Percentiles rank a stretch among this genome's conserved stretches.
These are phyloP conservation scores for Lampropteryx suffumata DNA, from an alignment of 2,888 invertebrate species.

Conservation along the genomic window DNA sequence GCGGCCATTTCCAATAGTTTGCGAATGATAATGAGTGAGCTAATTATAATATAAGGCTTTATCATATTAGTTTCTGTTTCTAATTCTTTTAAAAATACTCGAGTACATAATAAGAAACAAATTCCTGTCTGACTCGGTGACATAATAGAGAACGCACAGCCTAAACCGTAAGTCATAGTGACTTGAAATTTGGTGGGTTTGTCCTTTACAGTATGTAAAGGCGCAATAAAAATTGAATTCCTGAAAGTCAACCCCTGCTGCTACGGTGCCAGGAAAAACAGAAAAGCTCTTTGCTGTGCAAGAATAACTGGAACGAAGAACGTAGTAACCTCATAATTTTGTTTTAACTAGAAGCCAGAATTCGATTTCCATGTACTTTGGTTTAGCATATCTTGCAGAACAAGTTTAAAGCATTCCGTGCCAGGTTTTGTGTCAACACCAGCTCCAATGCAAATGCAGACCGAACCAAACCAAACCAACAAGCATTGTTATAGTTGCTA, in stretches of 20 bases:
- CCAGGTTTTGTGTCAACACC: constrained; percentile 14
- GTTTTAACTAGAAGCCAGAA: constrained; percentile 12
- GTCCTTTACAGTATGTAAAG: no score
- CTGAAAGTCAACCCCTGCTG: no score
- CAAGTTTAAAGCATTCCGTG: constrained; percentile 20
- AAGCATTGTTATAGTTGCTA: background rate
- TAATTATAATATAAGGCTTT: constrained; percentile 1
- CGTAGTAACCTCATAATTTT: no score
- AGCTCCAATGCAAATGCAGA: constrained; percentile 16
- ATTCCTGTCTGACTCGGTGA: no score
- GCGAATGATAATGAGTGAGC: constrained; percentile 3
- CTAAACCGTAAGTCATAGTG: no score
- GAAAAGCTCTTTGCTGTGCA: no score
- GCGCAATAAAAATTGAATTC: no score
- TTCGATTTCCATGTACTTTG: background rate
- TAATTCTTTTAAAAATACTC: no score
- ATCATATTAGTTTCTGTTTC: background rate
- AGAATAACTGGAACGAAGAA: background rate
- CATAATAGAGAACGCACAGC: no score
- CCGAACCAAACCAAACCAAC: constrained; percentile 6
- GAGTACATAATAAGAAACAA: no score
- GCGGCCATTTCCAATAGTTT: constrained; percentile 14
- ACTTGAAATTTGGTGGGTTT: no score
- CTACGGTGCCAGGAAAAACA: no score
- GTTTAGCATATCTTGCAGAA: constrained; percentile 17